Conservation (phyloP, 2,113 vertebrate genomes). For the Callaeas wilsoni region DNA sequence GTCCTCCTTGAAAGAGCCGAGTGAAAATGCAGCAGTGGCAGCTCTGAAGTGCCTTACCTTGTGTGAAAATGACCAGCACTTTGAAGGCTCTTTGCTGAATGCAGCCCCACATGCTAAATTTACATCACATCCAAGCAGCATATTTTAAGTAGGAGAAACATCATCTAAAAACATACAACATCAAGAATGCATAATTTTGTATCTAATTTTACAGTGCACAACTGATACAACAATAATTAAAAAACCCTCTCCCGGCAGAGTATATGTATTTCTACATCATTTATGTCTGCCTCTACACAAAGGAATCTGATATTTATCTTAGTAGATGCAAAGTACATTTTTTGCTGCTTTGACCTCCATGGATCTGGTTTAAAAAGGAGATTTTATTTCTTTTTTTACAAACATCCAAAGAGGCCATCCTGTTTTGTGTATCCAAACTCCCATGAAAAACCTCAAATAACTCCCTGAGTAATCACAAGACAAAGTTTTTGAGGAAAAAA, state of each 20-base stretch:
- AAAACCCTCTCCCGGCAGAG: neutral
- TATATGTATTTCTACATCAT: neutral
- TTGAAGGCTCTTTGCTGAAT: neutral
- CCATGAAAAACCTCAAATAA: neutral
- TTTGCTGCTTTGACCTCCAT: neutral
- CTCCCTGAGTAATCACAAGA: neutral
- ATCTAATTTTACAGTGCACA: neutral
- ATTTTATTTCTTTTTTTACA: neutral
- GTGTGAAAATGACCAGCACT: neutral
- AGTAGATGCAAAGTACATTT: neutral
- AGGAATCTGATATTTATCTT: neutral
- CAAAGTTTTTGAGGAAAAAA: neutral
- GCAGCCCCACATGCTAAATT: fast-evolving
- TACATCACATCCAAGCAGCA: neutral
- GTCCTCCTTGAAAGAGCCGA: fast-evolving
- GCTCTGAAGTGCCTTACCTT: neutral
- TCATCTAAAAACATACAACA: neutral
- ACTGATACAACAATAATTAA: neutral
- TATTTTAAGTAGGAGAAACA: neutral
- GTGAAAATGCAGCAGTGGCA: neutral
- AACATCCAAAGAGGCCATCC: neutral
- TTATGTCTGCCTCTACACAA: neutral
- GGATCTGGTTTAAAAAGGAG: neutral
- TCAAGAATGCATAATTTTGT: neutral
- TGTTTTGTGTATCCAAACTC: neutral